Percentiles rank a stretch among this genome's conserved stretches.
Evolutionary conservation across 2,113 vertebrate species (phyloP).

Genomic region (Rattus rattus): DNA sequence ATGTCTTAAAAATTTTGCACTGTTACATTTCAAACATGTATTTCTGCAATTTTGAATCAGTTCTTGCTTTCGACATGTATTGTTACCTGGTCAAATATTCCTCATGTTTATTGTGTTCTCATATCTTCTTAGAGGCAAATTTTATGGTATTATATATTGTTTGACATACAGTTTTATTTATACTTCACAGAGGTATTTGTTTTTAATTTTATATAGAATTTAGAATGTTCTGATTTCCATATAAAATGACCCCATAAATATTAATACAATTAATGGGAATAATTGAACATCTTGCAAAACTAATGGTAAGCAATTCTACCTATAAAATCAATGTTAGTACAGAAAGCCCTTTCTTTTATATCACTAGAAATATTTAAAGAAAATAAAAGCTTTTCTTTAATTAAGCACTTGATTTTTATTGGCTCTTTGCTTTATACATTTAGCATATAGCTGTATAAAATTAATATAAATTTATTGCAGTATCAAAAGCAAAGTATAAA

Average conservation of each 20-base stretch:
- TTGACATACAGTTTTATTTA: not conserved
- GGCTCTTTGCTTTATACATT: slow-evolving; percentile 41
- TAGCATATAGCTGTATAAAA: not conserved
- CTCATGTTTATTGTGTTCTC: not conserved
- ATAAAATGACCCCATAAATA: not conserved
- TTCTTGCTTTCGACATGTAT: not conserved
- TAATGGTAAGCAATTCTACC: not conserved
- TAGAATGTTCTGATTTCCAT: not conserved
- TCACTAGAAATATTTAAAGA: not conserved
- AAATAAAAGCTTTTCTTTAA: not conserved
- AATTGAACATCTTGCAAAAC: not conserved
- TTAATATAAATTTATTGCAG: slow-evolving; percentile 52
- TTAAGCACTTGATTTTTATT: not conserved
- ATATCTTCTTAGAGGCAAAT: not conserved
- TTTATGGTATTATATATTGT: not conserved
- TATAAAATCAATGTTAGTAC: not conserved
- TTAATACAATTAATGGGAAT: slow-evolving; percentile 20
- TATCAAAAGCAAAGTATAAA: slow-evolving; percentile 69
- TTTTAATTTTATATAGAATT: not conserved
- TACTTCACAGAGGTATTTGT: not conserved
- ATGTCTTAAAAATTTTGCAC: not conserved
- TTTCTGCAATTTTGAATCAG: not conserved
- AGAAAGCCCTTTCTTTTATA: not conserved
- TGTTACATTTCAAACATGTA: not conserved
- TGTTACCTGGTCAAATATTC: not conserved